A percentile compares a stretch with the other conserved stretches of the same genome.
Evolutionary conservation across 1,140 invertebrate species (phyloP).

Genomic region (Aphidius gifuensis): DNA sequence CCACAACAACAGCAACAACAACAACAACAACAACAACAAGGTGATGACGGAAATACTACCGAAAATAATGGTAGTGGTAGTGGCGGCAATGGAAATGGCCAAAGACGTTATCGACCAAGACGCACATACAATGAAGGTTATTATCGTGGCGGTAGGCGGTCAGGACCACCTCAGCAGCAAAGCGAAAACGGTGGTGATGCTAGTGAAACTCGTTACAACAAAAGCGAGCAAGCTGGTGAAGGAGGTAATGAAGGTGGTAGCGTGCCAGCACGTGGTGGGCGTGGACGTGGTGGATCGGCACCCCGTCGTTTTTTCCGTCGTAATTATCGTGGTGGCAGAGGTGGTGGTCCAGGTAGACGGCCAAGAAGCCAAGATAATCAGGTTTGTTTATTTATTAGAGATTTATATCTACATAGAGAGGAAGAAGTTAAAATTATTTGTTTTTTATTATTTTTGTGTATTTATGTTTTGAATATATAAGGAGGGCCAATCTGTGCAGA

Average conservation of each 20-base stretch:
- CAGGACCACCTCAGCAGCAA: constrained; percentile 42
- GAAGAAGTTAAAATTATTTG: neutral
- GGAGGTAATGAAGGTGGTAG: constrained; percentile 45
- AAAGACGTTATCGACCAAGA: constrained; percentile 55
- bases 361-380: constrained; percentile 61
- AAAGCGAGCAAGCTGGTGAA: constrained; percentile 39
- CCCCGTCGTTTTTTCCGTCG: constrained; percentile 66
- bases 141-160: constrained; percentile 46
- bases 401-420: neutral
- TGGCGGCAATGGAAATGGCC: constrained; percentile 45
- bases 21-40: constrained; percentile 26
- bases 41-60: constrained; percentile 51
- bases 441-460: neutral
- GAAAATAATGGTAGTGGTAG: constrained; percentile 45
- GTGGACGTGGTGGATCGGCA: constrained; percentile 52
- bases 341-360: constrained; percentile 53
- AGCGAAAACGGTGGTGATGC: constrained; percentile 44
- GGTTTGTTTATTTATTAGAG: constrained; percentile 30
- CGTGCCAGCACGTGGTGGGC: constrained; percentile 49
- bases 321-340: constrained; percentile 60
- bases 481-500: constrained; percentile 58
- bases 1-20: neutral
- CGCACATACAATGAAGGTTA: constrained; percentile 48
- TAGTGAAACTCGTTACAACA: constrained; percentile 23
- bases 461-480: constrained; percentile 39